These are phyloP conservation scores for Morpho achilles DNA, from an alignment of 2,888 invertebrate genomes.

Conservation along the genomic window DNA sequence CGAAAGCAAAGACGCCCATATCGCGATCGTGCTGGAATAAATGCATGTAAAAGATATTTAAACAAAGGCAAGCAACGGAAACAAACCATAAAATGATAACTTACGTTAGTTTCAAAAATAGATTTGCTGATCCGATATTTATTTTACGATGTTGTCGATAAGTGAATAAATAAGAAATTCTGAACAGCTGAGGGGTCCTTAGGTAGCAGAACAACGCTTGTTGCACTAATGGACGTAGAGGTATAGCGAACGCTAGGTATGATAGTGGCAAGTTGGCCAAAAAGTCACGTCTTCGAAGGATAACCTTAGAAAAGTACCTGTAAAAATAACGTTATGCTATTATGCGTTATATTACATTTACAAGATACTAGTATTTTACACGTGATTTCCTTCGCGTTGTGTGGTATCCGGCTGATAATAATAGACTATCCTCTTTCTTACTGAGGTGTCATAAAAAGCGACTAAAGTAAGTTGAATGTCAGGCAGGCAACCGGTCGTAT, in stretches of 20 bases:
- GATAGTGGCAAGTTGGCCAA: constrained; percentile 58
- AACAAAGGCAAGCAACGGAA: neutral
- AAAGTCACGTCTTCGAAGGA: constrained; percentile 60
- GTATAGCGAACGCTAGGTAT: constrained; percentile 52
- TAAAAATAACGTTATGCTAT: neutral
- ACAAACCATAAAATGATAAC: constrained; percentile 17
- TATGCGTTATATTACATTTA: no score
- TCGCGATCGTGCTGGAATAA: constrained; percentile 54
- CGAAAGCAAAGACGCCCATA: constrained; percentile 69
- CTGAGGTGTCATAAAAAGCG: no score
- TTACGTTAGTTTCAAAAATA: constrained; percentile 68
- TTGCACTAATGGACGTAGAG: constrained; percentile 37
- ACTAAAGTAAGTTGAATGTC: no score
- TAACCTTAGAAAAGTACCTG: constrained; percentile 66
- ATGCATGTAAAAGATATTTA: neutral
- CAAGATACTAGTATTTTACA: no score
- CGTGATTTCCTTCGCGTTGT: no score
- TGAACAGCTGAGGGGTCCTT: constrained; percentile 60
- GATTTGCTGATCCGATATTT: constrained; percentile 61
- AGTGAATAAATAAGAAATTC: constrained; percentile 67
- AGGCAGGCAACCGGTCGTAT: no score
- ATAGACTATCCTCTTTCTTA: no score
- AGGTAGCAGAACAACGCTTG: constrained; percentile 53
- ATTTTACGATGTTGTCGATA: constrained; percentile 60
- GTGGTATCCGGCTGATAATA: no score